Evolutionary conservation across 1,140 invertebrate genomes (phyloP), one percentile per base, ranked within the genome.

Genomic region (Bradynema listronoti): DNA sequence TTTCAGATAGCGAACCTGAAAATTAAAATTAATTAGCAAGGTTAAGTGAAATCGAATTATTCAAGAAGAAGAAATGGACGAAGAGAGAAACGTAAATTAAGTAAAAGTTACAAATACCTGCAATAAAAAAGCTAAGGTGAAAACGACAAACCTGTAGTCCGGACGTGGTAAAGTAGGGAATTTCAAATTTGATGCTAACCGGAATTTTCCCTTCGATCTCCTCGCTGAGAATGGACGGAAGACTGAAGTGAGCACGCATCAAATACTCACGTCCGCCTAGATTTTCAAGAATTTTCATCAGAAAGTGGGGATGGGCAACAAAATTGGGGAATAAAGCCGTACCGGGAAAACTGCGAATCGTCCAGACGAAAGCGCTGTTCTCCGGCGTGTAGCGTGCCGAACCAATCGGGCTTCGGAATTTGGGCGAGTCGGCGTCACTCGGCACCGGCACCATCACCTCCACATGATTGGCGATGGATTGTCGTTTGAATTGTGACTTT

Each of bases 141-240:
- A 22, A 34, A 61, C 22, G 19, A 2, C 11, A 24, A 42, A 66
- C 64, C 62, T 69, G 67, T 30, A 71, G 96, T 1, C 95, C 95
- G 22, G 93, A 97, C 42, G 94, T 97, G 0, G 94, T 99, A 70
- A 98, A 99, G 74, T 98, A 99, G 0, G 95, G 94, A 73, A 99
- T 99, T 82, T 99, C 95, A 83, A 99, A 99, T 82, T 94, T 94
- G 1, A 99, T 93, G 81, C 93, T 89, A 68, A 99, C 98, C 0
- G 95, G 95, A 33, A 94, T 92, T 80, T 91, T 91, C 0, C 91
- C 92, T 82, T 99, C 93, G 4, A 85, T 83, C 66, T 99, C 92
- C 78, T 97, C 93, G 73, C 87, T 87, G 73, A 88, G 87, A 29
- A 69, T 95, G 4, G 76, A 78, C 0, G 95, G 95, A 36, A 99